Base-by-base conservation (phyloP, 1,140 invertebrate species). In the Vanessa tameamea region DNA sequence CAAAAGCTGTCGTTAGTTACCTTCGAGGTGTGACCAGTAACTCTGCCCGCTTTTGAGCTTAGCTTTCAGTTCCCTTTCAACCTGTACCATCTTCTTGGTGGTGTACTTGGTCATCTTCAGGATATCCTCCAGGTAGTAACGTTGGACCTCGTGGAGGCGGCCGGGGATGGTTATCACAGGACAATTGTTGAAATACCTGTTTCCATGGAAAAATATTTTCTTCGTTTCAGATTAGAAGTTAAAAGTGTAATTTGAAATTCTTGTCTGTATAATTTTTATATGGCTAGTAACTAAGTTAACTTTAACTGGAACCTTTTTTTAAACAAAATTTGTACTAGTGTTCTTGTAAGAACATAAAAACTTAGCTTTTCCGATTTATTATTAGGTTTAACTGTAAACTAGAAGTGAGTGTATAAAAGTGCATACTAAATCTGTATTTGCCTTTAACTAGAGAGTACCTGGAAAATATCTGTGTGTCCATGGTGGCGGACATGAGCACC, bases 401-500 rank as follows among this genome's bases (percentile, higher is more conserved):
- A 31, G 26, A 31, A 31, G 6, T 31, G 6, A 31, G 26, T 31
- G 26, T 31, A 4, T 31, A 31, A 31, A 20, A 20, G 20, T 20
- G 20, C 20, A 20, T 20, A 20, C 20, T 20, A 31, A 3, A 31
- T 31, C 3, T 31, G 26, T 31, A 31, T 31, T 31, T 31, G 26
- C 2, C 6, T 31, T 31, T 31, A 31, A 31, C 26, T 3, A 51
- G 16, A 23, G 50, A 9, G 8, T 64, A 89, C 82, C 95, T 95
- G 37, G 95, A 94, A 89, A 99, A 98, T 47, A 97, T 95, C 26
- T 95, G 92, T 9, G 95, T 95, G 79, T 98, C 96, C 80, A 98
- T 95, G 3, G 98, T 97, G 8, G 98, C 98, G n/a, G 98, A 99
- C 98, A 99, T 99, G 1, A 99, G 93, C 63, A 99, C 94, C 0